Evolutionary conservation across 2,888 invertebrate species (phyloP).

Genomic region (Apeira syringaria): DNA sequence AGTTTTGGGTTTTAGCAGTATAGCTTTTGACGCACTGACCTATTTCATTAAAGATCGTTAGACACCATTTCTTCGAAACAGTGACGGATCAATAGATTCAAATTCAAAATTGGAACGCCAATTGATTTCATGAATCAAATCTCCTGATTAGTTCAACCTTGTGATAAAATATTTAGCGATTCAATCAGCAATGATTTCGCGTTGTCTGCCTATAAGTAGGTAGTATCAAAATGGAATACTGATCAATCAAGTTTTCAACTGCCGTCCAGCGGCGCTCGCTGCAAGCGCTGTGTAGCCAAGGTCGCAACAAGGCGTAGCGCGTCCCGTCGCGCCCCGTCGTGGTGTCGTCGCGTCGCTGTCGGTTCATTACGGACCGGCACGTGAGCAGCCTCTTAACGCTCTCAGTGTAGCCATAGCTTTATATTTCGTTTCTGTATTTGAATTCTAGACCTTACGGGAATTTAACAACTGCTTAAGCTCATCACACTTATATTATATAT

Average conservation of each 20-base stretch:
- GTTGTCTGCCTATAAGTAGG: slow-evolving; percentile 8
- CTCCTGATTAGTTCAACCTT: slow-evolving; percentile 17
- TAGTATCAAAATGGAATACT: slow-evolving; percentile 11
- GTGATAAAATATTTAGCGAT: slow-evolving; percentile 24
- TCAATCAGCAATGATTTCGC: slow-evolving; percentile 22
- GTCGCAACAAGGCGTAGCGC: too few relatives aligned
- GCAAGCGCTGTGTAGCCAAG: slow-evolving; percentile 42
- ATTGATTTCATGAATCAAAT: slow-evolving; percentile 18
- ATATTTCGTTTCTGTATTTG: slow-evolving; percentile 21
- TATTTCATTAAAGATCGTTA: neutral
- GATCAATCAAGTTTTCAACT: slow-evolving; percentile 23
- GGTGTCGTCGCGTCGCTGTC: slow-evolving; percentile 41
- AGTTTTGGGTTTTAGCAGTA: too few relatives aligned
- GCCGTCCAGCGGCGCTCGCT: slow-evolving; percentile 26
- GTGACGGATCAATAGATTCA: slow-evolving; percentile 11
- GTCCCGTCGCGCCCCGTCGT: slow-evolving; percentile 23
- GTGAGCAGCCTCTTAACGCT: slow-evolving; percentile 44
- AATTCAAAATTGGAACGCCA: slow-evolving; percentile 17
- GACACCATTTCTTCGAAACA: neutral
- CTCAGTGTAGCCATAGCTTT: slow-evolving; percentile 29
- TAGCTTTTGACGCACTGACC: slow-evolving; percentile 1
- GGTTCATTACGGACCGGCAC: slow-evolving; percentile 52
- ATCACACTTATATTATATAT: too few relatives aligned
- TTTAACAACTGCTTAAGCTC: too few relatives aligned
- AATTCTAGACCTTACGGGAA: neutral